Percentiles rank a stretch among this genome's conserved stretches.
Conservation (phyloP, 2,113 vertebrate genomes). For the Pygoscelis antarcticus region DNA sequence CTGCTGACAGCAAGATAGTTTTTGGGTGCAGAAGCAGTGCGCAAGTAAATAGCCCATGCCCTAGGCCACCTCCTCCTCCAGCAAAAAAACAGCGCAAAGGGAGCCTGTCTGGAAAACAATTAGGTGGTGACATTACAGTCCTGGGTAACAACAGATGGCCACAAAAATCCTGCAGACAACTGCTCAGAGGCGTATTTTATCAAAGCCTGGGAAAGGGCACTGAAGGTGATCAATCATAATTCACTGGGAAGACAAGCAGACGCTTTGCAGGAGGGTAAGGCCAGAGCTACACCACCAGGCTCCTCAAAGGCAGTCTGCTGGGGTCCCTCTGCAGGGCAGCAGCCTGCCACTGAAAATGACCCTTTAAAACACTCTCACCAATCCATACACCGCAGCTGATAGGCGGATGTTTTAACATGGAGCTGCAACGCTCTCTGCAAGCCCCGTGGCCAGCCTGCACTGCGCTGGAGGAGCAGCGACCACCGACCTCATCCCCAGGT, state of each 20-base stretch:
- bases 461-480: background rate
- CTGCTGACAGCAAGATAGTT: fast-evolving
- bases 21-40: fast-evolving
- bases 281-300: background rate
- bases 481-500: background rate
- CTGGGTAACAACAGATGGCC: background rate
- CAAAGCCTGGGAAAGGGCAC: background rate
- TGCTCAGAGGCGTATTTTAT: background rate
- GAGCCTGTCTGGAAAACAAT: background rate
- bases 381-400: background rate
- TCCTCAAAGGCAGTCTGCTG: background rate
- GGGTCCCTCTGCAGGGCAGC: background rate
- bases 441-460: too few species aligned
- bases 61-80: background rate
- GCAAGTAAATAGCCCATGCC: background rate
- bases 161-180: background rate
- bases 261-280: background rate
- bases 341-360: background rate
- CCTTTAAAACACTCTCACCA: background rate
- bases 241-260: background rate
- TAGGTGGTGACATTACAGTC: background rate
- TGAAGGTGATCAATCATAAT: background rate
- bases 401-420: background rate
- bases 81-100: background rate
- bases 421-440: background rate